Percentiles rank a stretch among this genome's conserved stretches.
These are phyloP conservation scores for Himalopsyche kuldschensis DNA, from an alignment of 2,888 invertebrate species.

Conservation along the genomic window DNA sequence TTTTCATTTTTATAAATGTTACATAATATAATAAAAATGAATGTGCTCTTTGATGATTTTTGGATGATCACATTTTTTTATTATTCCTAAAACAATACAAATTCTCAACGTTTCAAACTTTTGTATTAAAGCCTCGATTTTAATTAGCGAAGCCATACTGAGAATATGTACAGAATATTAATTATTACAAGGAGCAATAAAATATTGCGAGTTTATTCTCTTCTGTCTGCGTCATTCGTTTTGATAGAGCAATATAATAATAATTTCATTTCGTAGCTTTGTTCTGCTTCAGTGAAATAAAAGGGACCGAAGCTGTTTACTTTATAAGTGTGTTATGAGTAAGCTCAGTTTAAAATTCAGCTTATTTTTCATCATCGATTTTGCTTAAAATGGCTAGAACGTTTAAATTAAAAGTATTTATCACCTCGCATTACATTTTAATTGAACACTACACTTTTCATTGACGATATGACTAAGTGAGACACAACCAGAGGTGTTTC, in stretches of 20 bases:
- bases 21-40: background rate
- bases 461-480: too few relatives aligned
- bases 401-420: too few relatives aligned
- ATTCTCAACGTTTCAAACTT: background rate
- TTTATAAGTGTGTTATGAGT: background rate
- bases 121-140: background rate
- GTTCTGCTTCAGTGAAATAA: background rate
- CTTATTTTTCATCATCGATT: too few relatives aligned
- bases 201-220: background rate
- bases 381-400: too few relatives aligned
- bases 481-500: too few relatives aligned
- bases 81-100: too few relatives aligned
- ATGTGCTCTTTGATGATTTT: background rate
- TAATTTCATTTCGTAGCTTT: background rate
- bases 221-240: background rate
- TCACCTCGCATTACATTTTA: too few relatives aligned
- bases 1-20: background rate
- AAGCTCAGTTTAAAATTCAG: too few relatives aligned
- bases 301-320: background rate
- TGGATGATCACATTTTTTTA: too few relatives aligned
- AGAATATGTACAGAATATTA: background rate
- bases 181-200: background rate
- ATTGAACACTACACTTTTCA: too few relatives aligned
- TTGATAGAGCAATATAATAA: background rate
- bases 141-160: background rate